Evolutionary conservation across 2,888 invertebrate species (phyloP), one percentile per base, ranked within the genome.

Genomic region (Blastobasis lacticolella): DNA sequence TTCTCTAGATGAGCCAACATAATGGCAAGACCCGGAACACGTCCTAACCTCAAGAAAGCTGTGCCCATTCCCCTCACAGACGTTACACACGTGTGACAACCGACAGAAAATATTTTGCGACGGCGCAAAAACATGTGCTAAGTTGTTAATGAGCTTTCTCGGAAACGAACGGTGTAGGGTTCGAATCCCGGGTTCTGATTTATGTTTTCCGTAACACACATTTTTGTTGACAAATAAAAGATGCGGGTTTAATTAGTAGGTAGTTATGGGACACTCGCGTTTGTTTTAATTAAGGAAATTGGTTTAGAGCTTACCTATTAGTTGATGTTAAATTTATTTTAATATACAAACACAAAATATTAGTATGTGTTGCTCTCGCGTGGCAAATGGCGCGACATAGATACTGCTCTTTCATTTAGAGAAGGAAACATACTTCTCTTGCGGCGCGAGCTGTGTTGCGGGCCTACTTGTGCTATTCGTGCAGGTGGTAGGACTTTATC

Each of bases 71-170:
- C 23, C 23, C 23, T 1, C 23, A 23, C 23, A 23, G 23, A 23
- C 23, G 23, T 23, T 23, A 23, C 23, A 23, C 64, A 63, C 57
- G 64, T 64, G 62, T 57, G 38, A 42, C 43, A 54, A 48, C 51
- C 52, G 53, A 55, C 53, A 56, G 59, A 58, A 50, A 55, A 48
- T 59, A 60, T 61, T 51, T 23, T 23, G 23, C 23, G 23, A 23
- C 23, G 23, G 23, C 23, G 69, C 71, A 82, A 85, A 85, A 83
- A 78, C 75, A 78, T 62, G 84, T 85, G 86, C 76, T 71, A 82
- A 84, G 64, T 75, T 75, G 85, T 74, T 80, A 84, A 85, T 81
- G 74, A 73, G 66, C 74, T 78, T 85, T 84, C 85, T 78, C 58
- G 66, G 85, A 83, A 82, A 58, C 59, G 57, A 63, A 58, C 62